A percentile compares a stretch with the other conserved stretches of the same genome.
Conservation (phyloP, 2,797 vertebrate species). For the Prionace glauca region DNA sequence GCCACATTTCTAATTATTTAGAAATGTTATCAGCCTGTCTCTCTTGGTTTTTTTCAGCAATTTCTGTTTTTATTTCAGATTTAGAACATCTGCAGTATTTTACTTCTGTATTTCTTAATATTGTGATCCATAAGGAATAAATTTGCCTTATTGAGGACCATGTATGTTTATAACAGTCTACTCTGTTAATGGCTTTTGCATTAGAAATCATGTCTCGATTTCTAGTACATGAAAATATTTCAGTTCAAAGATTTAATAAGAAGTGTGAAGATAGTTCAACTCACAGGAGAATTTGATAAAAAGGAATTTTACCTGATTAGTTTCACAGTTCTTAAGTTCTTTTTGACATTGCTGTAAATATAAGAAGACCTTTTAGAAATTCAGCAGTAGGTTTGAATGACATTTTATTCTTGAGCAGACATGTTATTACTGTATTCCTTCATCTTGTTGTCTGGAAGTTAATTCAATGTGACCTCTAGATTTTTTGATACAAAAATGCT, state of each 20-base stretch:
- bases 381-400: neutral
- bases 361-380: neutral
- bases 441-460: neutral
- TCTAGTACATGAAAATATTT: neutral
- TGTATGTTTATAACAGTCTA: neutral
- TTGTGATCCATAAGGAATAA: neutral
- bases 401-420: neutral
- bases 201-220: neutral
- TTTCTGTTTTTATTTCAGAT: too few species aligned
- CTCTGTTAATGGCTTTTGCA: neutral
- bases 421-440: neutral
- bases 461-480: neutral
- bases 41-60: too few species aligned
- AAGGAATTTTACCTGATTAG: neutral
- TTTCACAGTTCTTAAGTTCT: neutral
- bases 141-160: neutral
- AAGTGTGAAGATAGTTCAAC: neutral
- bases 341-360: slow-evolving; percentile 33
- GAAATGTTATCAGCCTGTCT: too few species aligned
- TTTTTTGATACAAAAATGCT: neutral
- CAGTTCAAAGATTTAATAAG: neutral
- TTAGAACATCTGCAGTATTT: too few species aligned
- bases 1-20: too few species aligned
- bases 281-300: neutral
- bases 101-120: too few species aligned